Percentiles rank a stretch among this genome's conserved stretches.
Conservation (phyloP, 1,140 invertebrate genomes). For the Meloidogyne chitwoodi region DNA sequence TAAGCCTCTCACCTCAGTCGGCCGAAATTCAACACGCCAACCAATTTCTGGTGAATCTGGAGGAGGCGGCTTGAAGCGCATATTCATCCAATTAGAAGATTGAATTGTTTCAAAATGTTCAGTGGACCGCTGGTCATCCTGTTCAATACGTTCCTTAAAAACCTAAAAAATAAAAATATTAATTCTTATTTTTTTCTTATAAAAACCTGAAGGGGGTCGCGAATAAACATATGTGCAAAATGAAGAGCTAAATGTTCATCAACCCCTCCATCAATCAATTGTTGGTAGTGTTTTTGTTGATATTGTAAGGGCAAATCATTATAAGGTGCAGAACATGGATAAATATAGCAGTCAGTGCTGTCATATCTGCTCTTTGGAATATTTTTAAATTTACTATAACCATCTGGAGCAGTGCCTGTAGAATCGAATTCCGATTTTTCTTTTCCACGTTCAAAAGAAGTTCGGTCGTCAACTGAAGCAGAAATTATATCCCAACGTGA, state of each 20-base stretch:
- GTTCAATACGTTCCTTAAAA: slow-evolving; percentile 90
- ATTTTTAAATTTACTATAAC: slow-evolving; percentile 69
- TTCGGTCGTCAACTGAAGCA: slow-evolving; percentile 83
- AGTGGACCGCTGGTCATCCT: slow-evolving; percentile 85
- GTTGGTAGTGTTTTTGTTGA: slow-evolving; percentile 76
- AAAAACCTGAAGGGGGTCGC: slow-evolving; percentile 77
- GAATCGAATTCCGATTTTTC: slow-evolving; percentile 61
- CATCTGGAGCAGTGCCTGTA: slow-evolving; percentile 61
- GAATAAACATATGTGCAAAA: slow-evolving; percentile 94
- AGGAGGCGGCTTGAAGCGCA: slow-evolving; percentile 85
- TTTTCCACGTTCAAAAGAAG: slow-evolving; percentile 81
- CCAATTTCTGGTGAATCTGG: slow-evolving; percentile 76
- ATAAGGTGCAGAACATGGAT: slow-evolving; percentile 77
- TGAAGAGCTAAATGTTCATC: slow-evolving; percentile 72
- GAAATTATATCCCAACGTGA: slow-evolving; percentile 70
- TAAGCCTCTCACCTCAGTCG: slow-evolving; percentile 72
- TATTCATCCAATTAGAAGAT: slow-evolving; percentile 99
- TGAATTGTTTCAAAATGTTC: slow-evolving; percentile 99
- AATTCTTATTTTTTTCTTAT: neutral
- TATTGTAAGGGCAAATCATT: slow-evolving; percentile 86
- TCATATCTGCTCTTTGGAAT: slow-evolving; percentile 96
- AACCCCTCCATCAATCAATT: slow-evolving; percentile 75
- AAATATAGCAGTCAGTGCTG: slow-evolving; percentile 93
- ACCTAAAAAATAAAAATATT: slow-evolving; percentile 63
- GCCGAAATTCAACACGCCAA: slow-evolving; percentile 98